Evolutionary conservation across 2,888 invertebrate species (phyloP), one percentile per base, ranked within the genome.

Genomic region (Ditylenchus weischeri): DNA sequence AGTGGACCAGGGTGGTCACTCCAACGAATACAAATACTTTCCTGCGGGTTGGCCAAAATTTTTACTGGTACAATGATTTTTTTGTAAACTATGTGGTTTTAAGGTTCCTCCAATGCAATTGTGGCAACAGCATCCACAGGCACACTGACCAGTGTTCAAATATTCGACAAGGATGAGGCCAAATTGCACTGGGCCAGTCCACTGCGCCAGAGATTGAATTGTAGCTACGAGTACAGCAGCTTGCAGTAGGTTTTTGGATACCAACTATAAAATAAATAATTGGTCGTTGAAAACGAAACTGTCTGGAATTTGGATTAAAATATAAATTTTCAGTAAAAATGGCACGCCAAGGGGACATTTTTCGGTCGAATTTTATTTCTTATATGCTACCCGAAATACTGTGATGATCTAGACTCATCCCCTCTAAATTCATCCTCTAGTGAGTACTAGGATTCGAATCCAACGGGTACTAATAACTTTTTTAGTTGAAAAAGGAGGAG

Each of bases 1-100:
- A 50, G 50, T 50, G n/a, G 50, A 50, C 21, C 50, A 50, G 21
- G 50, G 50, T 19, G 18, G n/a, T 21, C 50, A 50, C 50, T 50
- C 50, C n/a, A 50, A 50, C 50, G 50, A 50, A 2, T 50, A 19
- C 21, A 21, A 6, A 19, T 4, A 4, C 21, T 21, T 4, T 50
- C 50, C 50, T 50, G 50, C n/a, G 6, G 50, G 50, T 50, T 19
- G 50, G 50, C 18, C n/a, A 19, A 4, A 50, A 50, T 50, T 29
- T 29, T 29, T 29, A 5, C 29, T 6, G 50, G 21, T 50, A 4
- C 6, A n/a, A n/a, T 19, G 2, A 19, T 21, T 19, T 21, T 50
- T 50, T 50, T 50, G 50, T 4, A 50, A 18, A 50, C 6, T 50
- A 4, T 29, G 29, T 21, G 21, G n/a, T 50, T 50, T 50, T 50